These are phyloP conservation scores for Rhabditoides inermis DNA, from an alignment of 2,888 invertebrate genomes.

Conservation along the genomic window DNA sequence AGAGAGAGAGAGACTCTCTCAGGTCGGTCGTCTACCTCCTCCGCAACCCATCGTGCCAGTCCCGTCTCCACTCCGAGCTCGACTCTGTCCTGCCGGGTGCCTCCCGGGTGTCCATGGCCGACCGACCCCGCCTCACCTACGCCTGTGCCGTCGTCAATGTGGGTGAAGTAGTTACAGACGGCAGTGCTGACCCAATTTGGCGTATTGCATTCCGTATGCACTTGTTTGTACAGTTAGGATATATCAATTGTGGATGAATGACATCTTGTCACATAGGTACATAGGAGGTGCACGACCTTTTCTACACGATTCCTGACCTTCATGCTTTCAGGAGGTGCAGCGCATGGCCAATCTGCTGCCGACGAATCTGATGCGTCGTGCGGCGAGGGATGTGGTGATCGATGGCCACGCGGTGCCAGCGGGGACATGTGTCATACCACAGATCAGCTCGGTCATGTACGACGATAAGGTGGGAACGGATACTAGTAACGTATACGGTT, in stretches of 20 bases:
- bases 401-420: conserved; percentile 10
- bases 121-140: background rate
- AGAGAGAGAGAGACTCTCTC: too few relatives aligned
- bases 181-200: too few relatives aligned
- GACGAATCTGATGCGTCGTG: conserved; percentile 13
- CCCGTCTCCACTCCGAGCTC: conserved; percentile 22
- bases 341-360: conserved; percentile 18
- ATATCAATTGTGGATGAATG: too few relatives aligned
- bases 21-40: too few relatives aligned
- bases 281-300: too few relatives aligned
- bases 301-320: too few relatives aligned
- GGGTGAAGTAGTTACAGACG: background rate
- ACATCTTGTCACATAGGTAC: too few relatives aligned
- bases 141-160: background rate
- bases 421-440: conserved; percentile 17
- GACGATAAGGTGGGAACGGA: conserved; percentile 17
- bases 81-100: background rate
- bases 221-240: too few relatives aligned
- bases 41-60: conserved; percentile 15
- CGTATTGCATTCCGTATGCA: too few relatives aligned
- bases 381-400: conserved; percentile 14
- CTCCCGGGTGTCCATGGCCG: background rate
- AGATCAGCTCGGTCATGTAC: conserved; percentile 15
- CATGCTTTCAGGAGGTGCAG: conserved; percentile 10
- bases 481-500: too few relatives aligned